Percentiles rank a stretch among this genome's conserved stretches.
These are phyloP conservation scores for Euura lappo DNA, from an alignment of 1,140 invertebrate genomes.

Conservation along the genomic window DNA sequence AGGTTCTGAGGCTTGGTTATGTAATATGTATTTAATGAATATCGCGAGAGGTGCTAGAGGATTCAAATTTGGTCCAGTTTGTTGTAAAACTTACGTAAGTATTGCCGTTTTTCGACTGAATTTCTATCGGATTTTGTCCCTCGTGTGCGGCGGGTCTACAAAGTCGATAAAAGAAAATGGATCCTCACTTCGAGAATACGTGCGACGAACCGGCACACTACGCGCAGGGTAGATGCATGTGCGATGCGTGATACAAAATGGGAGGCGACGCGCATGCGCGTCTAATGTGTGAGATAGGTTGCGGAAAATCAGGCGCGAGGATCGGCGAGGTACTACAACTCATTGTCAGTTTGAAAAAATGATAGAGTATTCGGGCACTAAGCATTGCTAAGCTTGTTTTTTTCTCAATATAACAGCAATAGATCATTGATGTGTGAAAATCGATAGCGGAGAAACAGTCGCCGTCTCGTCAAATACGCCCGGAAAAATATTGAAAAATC, in stretches of 20 bases:
- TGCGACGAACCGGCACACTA: neutral
- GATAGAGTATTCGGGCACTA: no score
- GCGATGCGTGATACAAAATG: neutral
- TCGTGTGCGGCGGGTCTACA: slow-evolving; percentile 20
- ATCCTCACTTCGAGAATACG: neutral
- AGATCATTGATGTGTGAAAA: neutral
- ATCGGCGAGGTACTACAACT: no score
- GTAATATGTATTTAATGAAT: neutral
- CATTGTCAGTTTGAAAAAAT: no score
- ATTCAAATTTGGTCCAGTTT: neutral
- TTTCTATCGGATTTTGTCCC: slow-evolving; percentile 22
- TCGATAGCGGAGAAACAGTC: no score
- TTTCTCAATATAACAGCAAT: neutral
- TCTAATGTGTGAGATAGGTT: no score
- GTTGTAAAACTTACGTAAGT: slow-evolving; percentile 10
- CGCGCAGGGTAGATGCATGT: no score
- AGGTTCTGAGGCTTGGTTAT: neutral
- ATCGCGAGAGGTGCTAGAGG: neutral
- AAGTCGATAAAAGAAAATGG: slow-evolving; percentile 19
- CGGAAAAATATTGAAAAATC: no score
- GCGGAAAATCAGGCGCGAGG: no score
- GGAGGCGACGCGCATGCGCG: neutral
- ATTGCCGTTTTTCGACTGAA: neutral
- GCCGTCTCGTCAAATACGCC: no score
- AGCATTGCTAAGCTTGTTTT: no score